These are phyloP conservation scores for Synergus umbraculus DNA, from an alignment of 2,888 invertebrate genomes.

Conservation along the genomic window DNA sequence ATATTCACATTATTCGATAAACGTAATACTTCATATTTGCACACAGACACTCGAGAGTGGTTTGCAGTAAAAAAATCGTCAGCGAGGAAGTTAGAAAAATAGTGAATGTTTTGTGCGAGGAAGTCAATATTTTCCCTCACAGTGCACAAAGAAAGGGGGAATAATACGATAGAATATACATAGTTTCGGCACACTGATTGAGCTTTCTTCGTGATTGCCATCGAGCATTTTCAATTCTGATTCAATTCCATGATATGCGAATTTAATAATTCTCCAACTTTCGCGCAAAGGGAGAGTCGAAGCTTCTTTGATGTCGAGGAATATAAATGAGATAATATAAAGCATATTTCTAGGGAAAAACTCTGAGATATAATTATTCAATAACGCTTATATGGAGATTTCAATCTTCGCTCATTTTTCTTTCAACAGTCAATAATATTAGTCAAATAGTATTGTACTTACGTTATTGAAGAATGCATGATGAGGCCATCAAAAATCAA, in stretches of 20 bases:
- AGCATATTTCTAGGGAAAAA: conserved; percentile 23
- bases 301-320: conserved; percentile 43
- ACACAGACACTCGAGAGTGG: neutral
- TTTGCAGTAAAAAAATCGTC: neutral
- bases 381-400: neutral
- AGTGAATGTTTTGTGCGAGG: conserved; percentile 15
- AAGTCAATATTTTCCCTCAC: conserved; percentile 21
- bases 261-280: conserved; percentile 46
- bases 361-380: conserved; percentile 25
- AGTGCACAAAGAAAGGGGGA: neutral
- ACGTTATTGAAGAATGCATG: too few relatives aligned
- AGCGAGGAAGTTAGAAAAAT: conserved; percentile 18
- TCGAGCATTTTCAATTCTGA: conserved; percentile 47
- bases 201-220: conserved; percentile 18
- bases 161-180: conserved; percentile 7
- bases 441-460: too few relatives aligned
- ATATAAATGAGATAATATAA: conserved; percentile 32
- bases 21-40: conserved; percentile 17
- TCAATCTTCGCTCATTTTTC: too few relatives aligned
- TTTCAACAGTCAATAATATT: too few relatives aligned
- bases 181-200: conserved; percentile 11
- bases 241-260: conserved; percentile 46
- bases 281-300: neutral
- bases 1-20: conserved; percentile 31
- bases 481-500: too few relatives aligned